A percentile compares a stretch with the other conserved stretches of the same genome.
phyloP scores from a whole-genome alignment of 2,113 vertebrate genomes.

The Cathartes aura region DNA sequence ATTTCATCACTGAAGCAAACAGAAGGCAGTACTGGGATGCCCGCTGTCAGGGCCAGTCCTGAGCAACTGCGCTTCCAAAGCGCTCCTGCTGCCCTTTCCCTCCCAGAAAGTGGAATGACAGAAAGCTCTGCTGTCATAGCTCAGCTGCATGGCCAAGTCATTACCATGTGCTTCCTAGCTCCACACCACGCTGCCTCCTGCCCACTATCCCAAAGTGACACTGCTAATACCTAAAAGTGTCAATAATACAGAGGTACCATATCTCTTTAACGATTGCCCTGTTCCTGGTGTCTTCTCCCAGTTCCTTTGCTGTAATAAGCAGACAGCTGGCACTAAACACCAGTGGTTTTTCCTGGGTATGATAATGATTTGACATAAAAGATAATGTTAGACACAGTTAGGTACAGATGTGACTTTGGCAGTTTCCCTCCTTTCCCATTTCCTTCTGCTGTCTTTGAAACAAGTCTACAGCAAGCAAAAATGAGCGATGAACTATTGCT shows the following conservation, averaged over 20 bases:
- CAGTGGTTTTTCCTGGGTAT: background rate
- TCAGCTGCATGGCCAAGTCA: background rate
- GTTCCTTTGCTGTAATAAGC: background rate
- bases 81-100: background rate
- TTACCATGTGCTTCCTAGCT: background rate
- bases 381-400: background rate
- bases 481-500: background rate
- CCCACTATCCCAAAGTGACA: background rate
- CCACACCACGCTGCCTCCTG: background rate
- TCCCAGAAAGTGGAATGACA: background rate
- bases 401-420: slow-evolving; percentile 30
- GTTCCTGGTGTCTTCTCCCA: background rate
- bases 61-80: background rate
- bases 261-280: background rate
- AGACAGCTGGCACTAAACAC: slow-evolving; percentile 6
- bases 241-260: background rate
- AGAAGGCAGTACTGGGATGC: background rate
- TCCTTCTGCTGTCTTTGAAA: slow-evolving; percentile 26
- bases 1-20: background rate
- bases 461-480: background rate
- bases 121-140: background rate
- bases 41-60: background rate
- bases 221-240: background rate
- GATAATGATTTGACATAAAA: slow-evolving; percentile 22
- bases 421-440: background rate